Evolutionary conservation across 2,113 vertebrate species (phyloP).

Genomic region (Chaenogobius annularis): DNA sequence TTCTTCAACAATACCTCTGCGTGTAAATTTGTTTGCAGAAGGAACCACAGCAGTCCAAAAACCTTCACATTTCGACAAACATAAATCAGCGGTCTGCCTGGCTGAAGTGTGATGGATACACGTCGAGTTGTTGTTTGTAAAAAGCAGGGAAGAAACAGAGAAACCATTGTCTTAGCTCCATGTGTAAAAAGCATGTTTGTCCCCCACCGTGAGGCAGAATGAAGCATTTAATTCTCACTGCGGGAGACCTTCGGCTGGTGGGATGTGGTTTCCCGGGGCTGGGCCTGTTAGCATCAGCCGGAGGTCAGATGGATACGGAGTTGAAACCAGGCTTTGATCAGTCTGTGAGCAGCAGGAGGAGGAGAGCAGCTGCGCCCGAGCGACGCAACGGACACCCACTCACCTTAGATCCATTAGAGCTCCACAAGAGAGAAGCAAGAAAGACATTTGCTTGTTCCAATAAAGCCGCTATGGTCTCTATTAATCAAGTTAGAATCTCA

Average conservation of each 20-base stretch:
- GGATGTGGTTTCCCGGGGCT: conserved; percentile 45
- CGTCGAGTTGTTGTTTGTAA: conserved; percentile 12
- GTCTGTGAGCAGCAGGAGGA: conserved; percentile 37
- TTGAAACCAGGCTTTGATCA: conserved; percentile 58
- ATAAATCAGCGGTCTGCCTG: neutral
- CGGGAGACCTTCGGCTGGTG: conserved; percentile 35
- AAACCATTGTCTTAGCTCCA: conserved; percentile 17
- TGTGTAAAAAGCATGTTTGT: conserved; percentile 12
- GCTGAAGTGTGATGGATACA: neutral
- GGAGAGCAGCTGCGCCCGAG: conserved; percentile 18
- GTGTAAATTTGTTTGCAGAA: too few relatives aligned
- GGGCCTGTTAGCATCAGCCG: conserved; percentile 33
- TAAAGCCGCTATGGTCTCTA: neutral
- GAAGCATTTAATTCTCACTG: conserved; percentile 47
- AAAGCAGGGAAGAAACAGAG: conserved; percentile 39
- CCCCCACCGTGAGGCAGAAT: conserved; percentile 31
- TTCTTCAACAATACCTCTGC: too few relatives aligned
- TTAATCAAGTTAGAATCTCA: neutral
- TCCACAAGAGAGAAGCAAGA: neutral
- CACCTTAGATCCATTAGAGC: conserved; percentile 18
- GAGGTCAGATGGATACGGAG: conserved; percentile 35
- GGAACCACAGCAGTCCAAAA: too few relatives aligned
- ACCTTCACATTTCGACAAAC: too few relatives aligned
- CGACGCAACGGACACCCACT: conserved; percentile 37
- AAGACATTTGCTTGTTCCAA: neutral